Conservation (phyloP, 2,888 invertebrate species). For the Pemphredon lugubris region DNA sequence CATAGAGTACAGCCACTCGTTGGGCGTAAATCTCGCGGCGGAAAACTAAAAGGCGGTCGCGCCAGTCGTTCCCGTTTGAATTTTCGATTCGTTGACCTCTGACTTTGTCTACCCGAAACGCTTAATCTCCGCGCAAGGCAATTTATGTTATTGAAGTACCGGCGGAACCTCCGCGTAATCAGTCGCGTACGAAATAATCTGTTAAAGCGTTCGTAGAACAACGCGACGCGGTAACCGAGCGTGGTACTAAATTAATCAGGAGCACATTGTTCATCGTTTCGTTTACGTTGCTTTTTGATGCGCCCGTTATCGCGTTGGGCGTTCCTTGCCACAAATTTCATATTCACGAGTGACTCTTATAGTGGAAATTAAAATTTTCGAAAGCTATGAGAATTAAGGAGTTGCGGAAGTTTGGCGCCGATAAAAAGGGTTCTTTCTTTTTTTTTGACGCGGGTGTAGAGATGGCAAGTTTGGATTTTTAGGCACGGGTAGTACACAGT, state of each 20-base stretch:
- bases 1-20: conserved; percentile 17
- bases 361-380: too few species aligned
- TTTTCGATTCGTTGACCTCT: conserved; percentile 54
- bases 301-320: too few species aligned
- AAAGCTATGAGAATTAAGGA: too few species aligned
- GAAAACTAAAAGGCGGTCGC: conserved; percentile 51
- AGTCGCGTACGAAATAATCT: conserved; percentile 53
- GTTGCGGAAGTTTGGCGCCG: too few species aligned
- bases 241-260: conserved; percentile 59
- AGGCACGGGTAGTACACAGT: too few species aligned
- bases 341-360: too few species aligned
- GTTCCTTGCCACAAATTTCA: too few species aligned
- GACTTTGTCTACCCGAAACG: conserved; percentile 29
- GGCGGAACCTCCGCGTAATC: conserved; percentile 46
- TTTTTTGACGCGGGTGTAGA: too few species aligned
- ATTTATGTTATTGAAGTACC: conserved; percentile 66
- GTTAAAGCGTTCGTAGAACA: conserved; percentile 40
- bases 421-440: too few species aligned
- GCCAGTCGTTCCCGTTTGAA: conserved; percentile 32
- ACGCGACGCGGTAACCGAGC: conserved; percentile 12
- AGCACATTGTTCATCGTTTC: conserved; percentile 8
- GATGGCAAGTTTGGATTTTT: too few species aligned
- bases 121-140: conserved; percentile 55
- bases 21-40: conserved; percentile 34
- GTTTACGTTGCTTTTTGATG: too few species aligned